phyloP scores from a whole-genome alignment of 2,113 vertebrate species.

The Podarcis cretensis region DNA sequence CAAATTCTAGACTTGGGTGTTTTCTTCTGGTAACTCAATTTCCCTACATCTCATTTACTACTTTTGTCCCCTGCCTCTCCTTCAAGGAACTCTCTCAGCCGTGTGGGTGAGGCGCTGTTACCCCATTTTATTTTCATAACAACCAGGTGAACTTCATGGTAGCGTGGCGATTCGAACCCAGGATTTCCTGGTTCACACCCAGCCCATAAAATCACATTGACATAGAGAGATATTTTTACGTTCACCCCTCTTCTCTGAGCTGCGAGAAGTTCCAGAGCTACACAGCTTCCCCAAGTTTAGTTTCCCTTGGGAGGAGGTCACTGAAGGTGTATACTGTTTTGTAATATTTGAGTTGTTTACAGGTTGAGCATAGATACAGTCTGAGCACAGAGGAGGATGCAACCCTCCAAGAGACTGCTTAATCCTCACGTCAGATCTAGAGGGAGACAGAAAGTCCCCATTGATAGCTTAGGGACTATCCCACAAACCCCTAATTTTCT shows the following conservation, averaged over 20 bases:
- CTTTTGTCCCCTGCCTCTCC: neutral
- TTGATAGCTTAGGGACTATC: too few relatives aligned
- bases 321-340: neutral
- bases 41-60: neutral
- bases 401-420: neutral
- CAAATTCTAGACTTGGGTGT: neutral
- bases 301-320: neutral
- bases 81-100: neutral
- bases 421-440: neutral
- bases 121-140: neutral
- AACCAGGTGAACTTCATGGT: neutral
- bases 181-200: neutral
- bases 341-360: neutral
- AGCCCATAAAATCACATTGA: neutral
- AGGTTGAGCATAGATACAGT: neutral
- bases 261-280: neutral
- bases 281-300: neutral
- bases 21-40: neutral
- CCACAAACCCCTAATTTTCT: too few relatives aligned
- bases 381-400: neutral
- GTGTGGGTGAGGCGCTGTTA: neutral
- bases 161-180: neutral
- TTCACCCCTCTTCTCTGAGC: neutral
- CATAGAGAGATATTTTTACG: neutral
- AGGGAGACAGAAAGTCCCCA: neutral